Evolutionary conservation across 1,140 invertebrate species (phyloP).

Genomic region (Paralvinella palmiformis): DNA sequence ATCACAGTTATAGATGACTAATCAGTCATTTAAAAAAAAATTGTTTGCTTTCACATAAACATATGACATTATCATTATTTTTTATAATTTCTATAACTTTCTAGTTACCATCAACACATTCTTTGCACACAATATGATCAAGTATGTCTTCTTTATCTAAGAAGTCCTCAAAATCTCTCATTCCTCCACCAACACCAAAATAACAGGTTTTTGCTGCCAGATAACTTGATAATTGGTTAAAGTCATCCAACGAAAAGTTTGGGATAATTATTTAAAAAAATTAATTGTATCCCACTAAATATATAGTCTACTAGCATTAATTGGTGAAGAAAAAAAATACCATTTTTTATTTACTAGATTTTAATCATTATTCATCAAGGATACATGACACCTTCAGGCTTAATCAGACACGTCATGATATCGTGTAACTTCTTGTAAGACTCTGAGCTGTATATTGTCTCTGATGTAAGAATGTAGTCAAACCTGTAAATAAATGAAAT

Average conservation of each 20-base stretch:
- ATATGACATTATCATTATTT: no score
- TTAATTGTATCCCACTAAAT: no score
- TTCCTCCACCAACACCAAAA: constrained; percentile 82
- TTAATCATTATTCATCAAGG: constrained; percentile 39
- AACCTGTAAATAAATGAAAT: constrained; percentile 53
- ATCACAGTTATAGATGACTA: no score
- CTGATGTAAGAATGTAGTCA: constrained; percentile 79
- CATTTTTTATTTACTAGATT: no score
- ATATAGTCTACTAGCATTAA: no score
- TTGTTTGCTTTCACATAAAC: no score
- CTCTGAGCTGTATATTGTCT: constrained; percentile 81
- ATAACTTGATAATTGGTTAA: constrained; percentile 49
- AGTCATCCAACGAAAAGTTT: constrained; percentile 9
- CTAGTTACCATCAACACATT: no score
- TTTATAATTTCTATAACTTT: no score
- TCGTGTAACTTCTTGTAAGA: constrained; percentile 70
- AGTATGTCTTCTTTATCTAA: constrained; percentile 52
- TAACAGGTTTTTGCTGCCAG: constrained; percentile 80
- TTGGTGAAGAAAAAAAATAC: no score
- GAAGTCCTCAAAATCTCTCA: constrained; percentile 62
- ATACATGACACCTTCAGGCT: constrained; percentile 60
- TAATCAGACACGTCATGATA: constrained; percentile 64
- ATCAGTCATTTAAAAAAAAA: no score
- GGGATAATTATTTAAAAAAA: no score
- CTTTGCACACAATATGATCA: no score